Evolutionary conservation across 2,797 vertebrate genomes (phyloP).

Genomic region (Danio albolineatus): DNA sequence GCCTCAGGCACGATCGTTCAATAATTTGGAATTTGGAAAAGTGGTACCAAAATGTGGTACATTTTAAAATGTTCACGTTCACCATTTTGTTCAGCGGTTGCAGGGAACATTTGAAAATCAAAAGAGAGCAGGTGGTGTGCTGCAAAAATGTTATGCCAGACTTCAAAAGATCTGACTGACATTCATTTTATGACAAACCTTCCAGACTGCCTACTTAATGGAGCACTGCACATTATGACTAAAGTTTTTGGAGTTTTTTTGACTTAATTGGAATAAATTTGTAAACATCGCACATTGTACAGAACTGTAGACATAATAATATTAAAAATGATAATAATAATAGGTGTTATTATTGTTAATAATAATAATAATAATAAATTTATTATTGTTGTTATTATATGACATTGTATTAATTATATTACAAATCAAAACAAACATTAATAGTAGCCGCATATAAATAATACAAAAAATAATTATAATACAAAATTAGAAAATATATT

Average conservation of each 20-base stretch:
- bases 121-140: constrained; percentile 4
- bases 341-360: no score
- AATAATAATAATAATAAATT: no score
- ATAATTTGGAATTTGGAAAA: background rate
- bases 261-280: background rate
- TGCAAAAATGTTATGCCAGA: constrained; percentile 3
- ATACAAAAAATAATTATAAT: no score
- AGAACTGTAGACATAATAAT: background rate
- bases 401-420: no score
- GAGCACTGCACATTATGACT: constrained; percentile 21
- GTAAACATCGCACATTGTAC: no score
- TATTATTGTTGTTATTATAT: no score
- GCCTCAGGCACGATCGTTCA: background rate
- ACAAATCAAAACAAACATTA: no score
- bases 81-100: constrained; percentile 17
- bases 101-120: constrained; percentile 15
- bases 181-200: constrained; percentile 14
- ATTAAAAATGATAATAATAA: background rate
- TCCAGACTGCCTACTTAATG: background rate
- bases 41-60: background rate
- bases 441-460: no score
- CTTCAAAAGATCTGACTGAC: constrained; percentile 29
- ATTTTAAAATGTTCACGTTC: background rate
- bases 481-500: no score
- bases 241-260: background rate